phyloP scores from a whole-genome alignment of 2,797 vertebrate species.

The Siniperca obscura region DNA sequence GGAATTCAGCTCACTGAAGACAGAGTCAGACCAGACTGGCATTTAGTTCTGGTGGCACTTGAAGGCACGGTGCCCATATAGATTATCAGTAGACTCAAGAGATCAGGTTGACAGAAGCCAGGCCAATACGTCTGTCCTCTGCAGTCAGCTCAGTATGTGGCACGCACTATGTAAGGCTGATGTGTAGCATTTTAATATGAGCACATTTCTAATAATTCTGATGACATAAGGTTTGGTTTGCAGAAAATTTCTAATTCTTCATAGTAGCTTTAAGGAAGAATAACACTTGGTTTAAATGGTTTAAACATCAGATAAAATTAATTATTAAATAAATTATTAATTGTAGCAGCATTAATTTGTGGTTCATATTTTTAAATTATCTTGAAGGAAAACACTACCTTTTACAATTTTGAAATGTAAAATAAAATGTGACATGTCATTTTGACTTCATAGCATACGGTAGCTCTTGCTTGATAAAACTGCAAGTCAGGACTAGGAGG shows the following conservation, averaged over 20 bases:
- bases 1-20: constrained; percentile 39
- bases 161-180: neutral
- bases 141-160: neutral
- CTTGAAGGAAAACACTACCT: neutral
- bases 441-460: neutral
- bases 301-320: neutral
- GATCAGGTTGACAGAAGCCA: constrained; percentile 48
- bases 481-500: neutral
- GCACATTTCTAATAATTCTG: neutral
- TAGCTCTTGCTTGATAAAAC: neutral
- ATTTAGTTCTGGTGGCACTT: constrained; percentile 46
- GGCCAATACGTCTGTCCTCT: constrained; percentile 23
- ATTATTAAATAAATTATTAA: too few species aligned
- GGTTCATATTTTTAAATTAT: neutral
- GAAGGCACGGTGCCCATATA: constrained; percentile 22
- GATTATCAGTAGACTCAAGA: constrained; percentile 43
- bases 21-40: constrained; percentile 39
- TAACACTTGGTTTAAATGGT: neutral
- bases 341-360: neutral
- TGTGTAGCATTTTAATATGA: neutral
- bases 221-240: neutral
- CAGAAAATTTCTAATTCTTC: neutral
- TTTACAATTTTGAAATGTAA: neutral
- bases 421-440: neutral
- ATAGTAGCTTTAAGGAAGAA: neutral